Percentiles rank a stretch among this genome's conserved stretches.
Evolutionary conservation across 2,113 vertebrate species (phyloP).

Genomic region (Herpetotheres cachinnans): DNA sequence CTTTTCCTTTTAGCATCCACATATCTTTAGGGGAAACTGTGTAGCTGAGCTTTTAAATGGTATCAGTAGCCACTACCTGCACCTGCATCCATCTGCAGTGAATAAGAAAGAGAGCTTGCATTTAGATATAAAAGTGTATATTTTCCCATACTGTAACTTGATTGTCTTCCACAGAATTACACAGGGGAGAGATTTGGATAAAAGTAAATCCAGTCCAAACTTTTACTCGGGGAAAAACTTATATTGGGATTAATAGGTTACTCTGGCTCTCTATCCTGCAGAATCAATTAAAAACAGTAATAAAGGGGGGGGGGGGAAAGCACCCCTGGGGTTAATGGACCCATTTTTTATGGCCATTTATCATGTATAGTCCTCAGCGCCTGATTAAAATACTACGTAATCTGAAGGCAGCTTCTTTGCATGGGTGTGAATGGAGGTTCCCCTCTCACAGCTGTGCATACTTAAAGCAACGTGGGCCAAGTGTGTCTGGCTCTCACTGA

Average conservation of each 20-base stretch:
- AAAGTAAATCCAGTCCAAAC: conserved; percentile 23
- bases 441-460: not conserved
- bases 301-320: not conserved
- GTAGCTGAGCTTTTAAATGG: not conserved
- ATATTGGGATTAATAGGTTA: not conserved
- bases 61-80: conserved; percentile 40
- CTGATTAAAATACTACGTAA: not conserved
- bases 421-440: not conserved
- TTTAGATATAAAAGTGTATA: not conserved
- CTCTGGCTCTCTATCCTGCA: not conserved
- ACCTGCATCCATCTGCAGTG: conserved; percentile 27
- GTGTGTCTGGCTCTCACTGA: fast-evolving
- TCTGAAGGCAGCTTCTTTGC: not conserved
- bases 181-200: not conserved
- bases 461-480: not conserved
- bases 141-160: conserved; percentile 40
- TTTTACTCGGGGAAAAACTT: conserved; percentile 6
- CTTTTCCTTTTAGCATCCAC: not conserved
- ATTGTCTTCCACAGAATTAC: conserved; percentile 18
- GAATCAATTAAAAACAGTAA: not conserved
- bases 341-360: not conserved
- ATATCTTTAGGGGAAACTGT: not conserved
- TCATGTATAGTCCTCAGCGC: not conserved
- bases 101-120: not conserved
- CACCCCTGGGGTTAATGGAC: not conserved